Percentiles rank a stretch among this genome's conserved stretches.
phyloP scores from a whole-genome alignment of 2,113 vertebrate species.

The Meriones unguiculatus region DNA sequence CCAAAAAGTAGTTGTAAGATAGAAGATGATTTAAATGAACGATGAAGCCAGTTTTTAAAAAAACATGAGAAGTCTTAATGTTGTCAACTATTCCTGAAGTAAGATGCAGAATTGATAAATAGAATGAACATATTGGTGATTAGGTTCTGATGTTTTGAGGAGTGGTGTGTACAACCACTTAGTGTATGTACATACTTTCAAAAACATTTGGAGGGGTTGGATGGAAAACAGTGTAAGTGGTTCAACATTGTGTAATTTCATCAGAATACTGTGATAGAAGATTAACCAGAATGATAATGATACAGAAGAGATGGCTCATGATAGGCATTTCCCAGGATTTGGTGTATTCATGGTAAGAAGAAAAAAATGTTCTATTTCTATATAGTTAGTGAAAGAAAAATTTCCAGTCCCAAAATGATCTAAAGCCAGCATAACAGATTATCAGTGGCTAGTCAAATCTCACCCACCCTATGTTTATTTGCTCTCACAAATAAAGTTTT shows the following conservation, averaged over 20 bases:
- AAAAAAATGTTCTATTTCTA: not conserved
- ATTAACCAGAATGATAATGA: conserved; percentile 26
- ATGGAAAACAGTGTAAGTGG: not conserved
- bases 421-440: conserved; percentile 52
- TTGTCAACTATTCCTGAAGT: conserved; percentile 40
- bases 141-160: conserved; percentile 15
- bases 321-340: not conserved
- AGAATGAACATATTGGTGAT: conserved; percentile 45
- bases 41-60: not conserved
- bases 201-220: not conserved
- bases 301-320: not conserved
- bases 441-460: not conserved
- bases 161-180: not conserved
- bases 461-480: not conserved
- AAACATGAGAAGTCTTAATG: conserved; percentile 25
- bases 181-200: not conserved
- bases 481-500: conserved; percentile 59
- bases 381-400: not conserved
- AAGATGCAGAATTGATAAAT: conserved; percentile 32
- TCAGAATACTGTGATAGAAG: conserved; percentile 2
- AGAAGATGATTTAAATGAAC: conserved; percentile 29
- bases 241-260: conserved; percentile 24
- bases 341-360: not conserved
- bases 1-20: conserved; percentile 36
- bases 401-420: not conserved